These are phyloP conservation scores for Rhagoletis pomonella DNA, from an alignment of 1,140 invertebrate genomes.

Conservation along the genomic window DNA sequence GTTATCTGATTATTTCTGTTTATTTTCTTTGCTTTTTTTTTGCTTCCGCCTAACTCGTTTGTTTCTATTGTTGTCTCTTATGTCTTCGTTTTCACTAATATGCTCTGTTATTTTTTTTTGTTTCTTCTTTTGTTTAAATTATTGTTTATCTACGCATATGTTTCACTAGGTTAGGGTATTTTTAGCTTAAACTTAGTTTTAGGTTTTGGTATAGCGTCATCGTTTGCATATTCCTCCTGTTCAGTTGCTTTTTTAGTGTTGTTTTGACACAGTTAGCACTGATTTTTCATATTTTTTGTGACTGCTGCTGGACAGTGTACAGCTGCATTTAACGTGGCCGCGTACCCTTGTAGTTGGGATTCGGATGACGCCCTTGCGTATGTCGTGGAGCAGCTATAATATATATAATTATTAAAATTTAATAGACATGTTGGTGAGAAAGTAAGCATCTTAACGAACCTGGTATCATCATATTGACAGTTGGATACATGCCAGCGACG, in stretches of 20 bases:
- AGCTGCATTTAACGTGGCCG: conserved; percentile 62
- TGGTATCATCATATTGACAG: conserved; percentile 73
- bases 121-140: conserved; percentile 20
- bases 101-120: neutral
- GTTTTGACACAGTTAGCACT: neutral
- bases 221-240: conserved; percentile 56
- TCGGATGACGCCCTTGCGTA: conserved; percentile 70
- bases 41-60: neutral
- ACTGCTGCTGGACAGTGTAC: neutral
- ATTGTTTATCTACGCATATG: conserved; percentile 68
- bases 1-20: neutral
- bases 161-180: conserved; percentile 73
- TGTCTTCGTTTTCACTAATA: conserved; percentile 37
- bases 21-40: conserved; percentile 26
- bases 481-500: conserved; percentile 71
- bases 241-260: conserved; percentile 29
- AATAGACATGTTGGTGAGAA: conserved; percentile 7
- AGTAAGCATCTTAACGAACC: conserved; percentile 58
- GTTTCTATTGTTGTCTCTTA: neutral
- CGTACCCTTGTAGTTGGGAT: conserved; percentile 73
- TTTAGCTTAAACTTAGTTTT: conserved; percentile 69
- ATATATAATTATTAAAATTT: neutral
- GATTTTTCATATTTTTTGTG: neutral
- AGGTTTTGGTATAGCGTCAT: conserved; percentile 62
- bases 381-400: conserved; percentile 68